These are phyloP conservation scores for Hydrozoanthus gracilis DNA, from an alignment of 92 coral and sea anemone genomes.

Conservation along the genomic window DNA sequence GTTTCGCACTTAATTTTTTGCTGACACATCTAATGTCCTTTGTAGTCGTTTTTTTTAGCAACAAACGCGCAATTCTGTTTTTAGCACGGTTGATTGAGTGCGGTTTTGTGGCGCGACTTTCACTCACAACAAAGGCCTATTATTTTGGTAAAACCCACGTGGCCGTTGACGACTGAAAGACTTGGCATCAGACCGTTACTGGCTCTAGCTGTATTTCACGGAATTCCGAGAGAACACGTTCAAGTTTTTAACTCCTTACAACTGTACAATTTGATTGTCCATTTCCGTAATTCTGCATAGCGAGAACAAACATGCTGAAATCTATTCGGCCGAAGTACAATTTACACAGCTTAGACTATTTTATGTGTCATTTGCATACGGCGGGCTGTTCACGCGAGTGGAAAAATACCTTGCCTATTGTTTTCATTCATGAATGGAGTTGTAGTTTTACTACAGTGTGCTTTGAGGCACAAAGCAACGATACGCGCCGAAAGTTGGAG, in stretches of 20 bases:
- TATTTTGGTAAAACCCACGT: constrained; percentile 31
- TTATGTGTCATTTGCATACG: constrained; percentile 34
- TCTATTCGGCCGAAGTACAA: constrained; percentile 28
- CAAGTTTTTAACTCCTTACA: neutral
- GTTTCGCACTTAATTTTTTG: neutral
- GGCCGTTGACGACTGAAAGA: neutral
- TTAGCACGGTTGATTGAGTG: constrained; percentile 36
- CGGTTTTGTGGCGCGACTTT: constrained; percentile 43
- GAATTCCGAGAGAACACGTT: constrained; percentile 18
- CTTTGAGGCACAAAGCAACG: constrained; percentile 22
- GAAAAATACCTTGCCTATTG: constrained; percentile 22
- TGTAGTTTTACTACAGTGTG: constrained; percentile 44
- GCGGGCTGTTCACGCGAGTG: constrained; percentile 34
- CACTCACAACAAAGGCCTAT: constrained; percentile 27
- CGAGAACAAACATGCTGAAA: constrained; percentile 21
- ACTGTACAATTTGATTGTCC: constrained; percentile 25
- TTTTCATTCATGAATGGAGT: constrained; percentile 27
- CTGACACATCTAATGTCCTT: neutral
- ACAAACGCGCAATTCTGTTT: constrained; percentile 18
- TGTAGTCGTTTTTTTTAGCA: neutral
- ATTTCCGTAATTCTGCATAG: neutral
- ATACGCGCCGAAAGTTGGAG: neutral
- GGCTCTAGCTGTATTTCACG: neutral
- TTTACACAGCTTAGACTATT: neutral
- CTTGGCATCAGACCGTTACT: constrained; percentile 18